Base-by-base conservation (phyloP, 53 echinoderm and acorn worm species). In the Crossaster papposus region DNA sequence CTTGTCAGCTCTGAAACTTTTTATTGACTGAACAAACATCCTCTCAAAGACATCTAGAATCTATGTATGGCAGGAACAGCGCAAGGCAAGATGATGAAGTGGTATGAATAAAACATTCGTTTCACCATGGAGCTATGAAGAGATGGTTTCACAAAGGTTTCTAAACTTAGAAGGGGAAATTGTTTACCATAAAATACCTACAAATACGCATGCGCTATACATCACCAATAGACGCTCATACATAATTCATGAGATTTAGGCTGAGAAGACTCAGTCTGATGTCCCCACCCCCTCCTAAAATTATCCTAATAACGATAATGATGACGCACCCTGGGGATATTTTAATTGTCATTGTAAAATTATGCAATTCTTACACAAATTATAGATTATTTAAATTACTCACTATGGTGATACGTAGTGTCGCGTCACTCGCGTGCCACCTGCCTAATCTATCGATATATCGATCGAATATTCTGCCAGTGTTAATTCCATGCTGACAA, bases 361-460 rank as follows among this genome's bases (percentile, higher is more conserved):
- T 36, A 34, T 74, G 17, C 36, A 74, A 74, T 74, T 22, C 75
- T 12, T 15, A 35, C 34, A 34, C 72, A 34, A 20, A 74, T 68
- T 74, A 74, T 74, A 71, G 75, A 74, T 74, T 74, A 74, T 74
- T 74, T 36, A 35, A 74, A 74, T 74, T 33, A 74, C 75, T 35
- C 75, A 74, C 31, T 5, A 35, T 44, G 78, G n/a, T 24, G n/a
- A 17, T 51, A 2, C 50, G 17, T 44, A 51, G 78, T 13, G 33
- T 36, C 4, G 23, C 75, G n/a, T n/a, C n/a, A n/a, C n/a, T n/a
- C n/a, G 36, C 36, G 14, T 74, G 36, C 36, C 75, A 74, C 14
- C 35, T 36, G 35, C 36, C 78, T 50, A 78, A 51, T n/a, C 50
- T 24, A 50, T 78, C 78, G 14, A 78, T 50, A 44, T n/a, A 26